Percentiles rank a stretch among this genome's conserved stretches.
Conservation (phyloP, 2,888 invertebrate species). For the Leptothorax acervorum region DNA sequence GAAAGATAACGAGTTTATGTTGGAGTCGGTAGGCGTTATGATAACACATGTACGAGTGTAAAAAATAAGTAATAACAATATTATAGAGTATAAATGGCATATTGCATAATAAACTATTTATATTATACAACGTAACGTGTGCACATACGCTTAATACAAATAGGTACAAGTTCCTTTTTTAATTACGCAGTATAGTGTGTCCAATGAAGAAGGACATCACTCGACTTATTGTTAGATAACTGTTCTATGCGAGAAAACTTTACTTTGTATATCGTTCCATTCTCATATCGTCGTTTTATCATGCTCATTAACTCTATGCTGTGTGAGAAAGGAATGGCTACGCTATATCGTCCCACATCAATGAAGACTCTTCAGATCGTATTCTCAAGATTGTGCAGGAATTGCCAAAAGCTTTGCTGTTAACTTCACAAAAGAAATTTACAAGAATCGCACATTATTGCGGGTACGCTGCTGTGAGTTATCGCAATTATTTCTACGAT, state of each 20-base stretch:
- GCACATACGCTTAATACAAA: constrained; percentile 71
- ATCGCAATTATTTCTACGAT: constrained; percentile 5
- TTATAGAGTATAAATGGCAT: constrained; percentile 73
- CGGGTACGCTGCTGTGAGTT: not conserved
- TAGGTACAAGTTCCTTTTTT: constrained; percentile 70
- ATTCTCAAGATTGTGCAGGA: constrained; percentile 18
- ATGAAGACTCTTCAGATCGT: constrained; percentile 23
- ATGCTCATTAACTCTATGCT: constrained; percentile 27
- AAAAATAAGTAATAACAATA: constrained; percentile 72
- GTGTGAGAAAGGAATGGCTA: constrained; percentile 51
- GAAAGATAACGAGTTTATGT: not conserved
- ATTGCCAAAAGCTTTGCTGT: constrained; percentile 17
- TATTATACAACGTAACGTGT: constrained; percentile 77
- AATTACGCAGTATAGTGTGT: constrained; percentile 52
- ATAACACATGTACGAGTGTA: constrained; percentile 60
- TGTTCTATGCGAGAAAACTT: constrained; percentile 11
- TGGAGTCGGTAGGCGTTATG: constrained; percentile 58
- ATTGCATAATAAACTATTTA: constrained; percentile 77
- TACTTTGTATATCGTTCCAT: not conserved
- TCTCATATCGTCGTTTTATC: not conserved
- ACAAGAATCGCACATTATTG: not conserved
- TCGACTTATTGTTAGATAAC: not conserved
- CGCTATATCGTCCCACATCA: constrained; percentile 35
- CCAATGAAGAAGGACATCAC: constrained; percentile 18
- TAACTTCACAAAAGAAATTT: not conserved